Evolutionary conservation across 2,888 invertebrate species (phyloP), one percentile per base, ranked within the genome.

Genomic region (Dichetophora obliterata): DNA sequence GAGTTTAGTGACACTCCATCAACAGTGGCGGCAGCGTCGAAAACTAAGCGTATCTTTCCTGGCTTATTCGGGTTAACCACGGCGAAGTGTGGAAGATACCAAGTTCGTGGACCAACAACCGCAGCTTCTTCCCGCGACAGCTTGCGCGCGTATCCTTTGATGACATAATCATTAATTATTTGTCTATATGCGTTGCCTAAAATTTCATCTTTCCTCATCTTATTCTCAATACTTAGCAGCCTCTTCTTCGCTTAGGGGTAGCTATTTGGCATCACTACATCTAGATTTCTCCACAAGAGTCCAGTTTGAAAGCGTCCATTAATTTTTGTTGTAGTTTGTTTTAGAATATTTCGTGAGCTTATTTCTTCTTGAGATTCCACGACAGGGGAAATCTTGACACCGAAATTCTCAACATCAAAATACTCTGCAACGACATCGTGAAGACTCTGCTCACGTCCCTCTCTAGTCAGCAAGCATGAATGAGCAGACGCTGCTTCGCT

Each of bases 1-100:
- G 82, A 82, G 75, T 86, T 86, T 22, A 86, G 73, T n/a, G 80
- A 81, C 3, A 80, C 50, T 6, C 84, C 85, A 19, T 82, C 43
- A 3, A 76, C 80, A 31, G 75, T 81, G 2, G 84, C 85, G 22
- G 85, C 86, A 8, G 86, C 86, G 75, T 86, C 85, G 66, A 80
- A 85, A 0, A 86, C 86, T 6, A 86, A 57, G 31, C 84, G 79
- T 4, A 84, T 63, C 75, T 83, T 80, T 48, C 79, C 81, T 11
- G 80, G 80, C 71, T 85, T 85, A 27, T 84, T 84, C 4, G 82
- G 80, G 66, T 85, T 85, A 34, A 57, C 43, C 31, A n/a, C 24
- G n/a, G 31, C 6, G 24, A 69, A 69, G 14, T 69, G 24, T 19
- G 37, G 24, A 80, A 82, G 5, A 80, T 72, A 1, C 84, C 85